Evolutionary conservation across 92 coral and sea anemone genomes (phyloP), one percentile per base, ranked within the genome.

Genomic region (Epizoanthus rinbou): DNA sequence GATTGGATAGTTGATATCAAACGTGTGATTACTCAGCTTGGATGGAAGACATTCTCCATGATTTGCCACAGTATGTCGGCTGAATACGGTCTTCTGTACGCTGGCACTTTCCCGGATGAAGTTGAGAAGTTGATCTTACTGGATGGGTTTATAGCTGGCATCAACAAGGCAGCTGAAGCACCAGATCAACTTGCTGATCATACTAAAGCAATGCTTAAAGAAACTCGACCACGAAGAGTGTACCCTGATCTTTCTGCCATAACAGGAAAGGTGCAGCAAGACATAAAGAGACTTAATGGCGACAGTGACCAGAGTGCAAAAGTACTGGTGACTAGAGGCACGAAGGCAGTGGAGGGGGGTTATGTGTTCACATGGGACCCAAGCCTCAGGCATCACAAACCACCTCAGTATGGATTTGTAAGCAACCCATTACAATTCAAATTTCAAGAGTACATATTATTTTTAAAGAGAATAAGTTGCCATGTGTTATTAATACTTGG

Each of bases 31-130:
- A 73, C 85, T 57, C 93, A 88, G 19, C 93, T 92, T 31, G 88
- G 88, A 60, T 92, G 97, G 97, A 71, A 79, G 73, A 79, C 35
- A 62, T 92, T 92, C 39, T 92, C 93, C 15, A 65, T 92, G 25
- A 87, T 92, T 5, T 85, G 88, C 19, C 97, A 90, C 87, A 90
- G 97, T 19, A 74, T 92, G 87, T 89, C 90, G 35, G 91, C 85
- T 2, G 52, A 52, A 39, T 79, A 85, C 11, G 91, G 88, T 31
- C 79, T 91, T 16, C 43, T 91, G 56, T 91, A 88, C 37, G 93
- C 94, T 21, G 97, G 95, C 0, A 71, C 80, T 8, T 92, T 89
- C 70, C 93, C 93, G 4, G 59, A 72, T 25, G 95, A 92, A 45
- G 84, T 92, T 17, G 83, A 81, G 35, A 82, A 84, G 8, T 69